Evolutionary conservation across 2,797 vertebrate genomes (phyloP).

Genomic region (Carcharodon carcharias): DNA sequence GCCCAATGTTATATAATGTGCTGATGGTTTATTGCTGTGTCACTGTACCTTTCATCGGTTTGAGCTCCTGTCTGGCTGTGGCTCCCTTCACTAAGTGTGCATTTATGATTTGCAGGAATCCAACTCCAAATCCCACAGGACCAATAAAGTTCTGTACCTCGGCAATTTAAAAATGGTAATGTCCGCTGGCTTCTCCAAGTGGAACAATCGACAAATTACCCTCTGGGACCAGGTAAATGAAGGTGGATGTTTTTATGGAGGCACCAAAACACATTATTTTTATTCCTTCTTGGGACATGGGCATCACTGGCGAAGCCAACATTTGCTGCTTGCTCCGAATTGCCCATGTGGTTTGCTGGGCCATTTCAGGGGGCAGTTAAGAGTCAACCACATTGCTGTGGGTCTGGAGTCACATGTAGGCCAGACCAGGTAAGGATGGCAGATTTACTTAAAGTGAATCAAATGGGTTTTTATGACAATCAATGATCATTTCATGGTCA

Average conservation of each 20-base stretch:
- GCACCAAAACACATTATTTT: too few species aligned
- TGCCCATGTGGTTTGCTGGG: too few species aligned
- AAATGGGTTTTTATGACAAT: too few species aligned
- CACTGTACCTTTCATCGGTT: background rate
- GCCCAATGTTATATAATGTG: background rate
- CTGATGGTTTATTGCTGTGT: background rate
- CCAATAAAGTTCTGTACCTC: slow-evolving; percentile 77
- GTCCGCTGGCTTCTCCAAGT: slow-evolving; percentile 74
- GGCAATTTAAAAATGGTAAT: slow-evolving; percentile 75
- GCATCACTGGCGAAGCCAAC: too few species aligned
- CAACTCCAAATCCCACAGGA: slow-evolving; percentile 69
- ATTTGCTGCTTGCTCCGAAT: too few species aligned
- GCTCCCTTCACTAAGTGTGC: slow-evolving; percentile 7
- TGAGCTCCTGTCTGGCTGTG: background rate
- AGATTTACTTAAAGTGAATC: too few species aligned
- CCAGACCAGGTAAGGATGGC: too few species aligned
- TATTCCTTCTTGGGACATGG: too few species aligned
- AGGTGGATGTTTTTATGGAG: background rate
- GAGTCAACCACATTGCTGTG: too few species aligned
- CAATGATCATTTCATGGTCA: too few species aligned
- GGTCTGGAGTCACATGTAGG: too few species aligned
- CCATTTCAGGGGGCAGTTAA: too few species aligned
- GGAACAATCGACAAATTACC: slow-evolving; percentile 80
- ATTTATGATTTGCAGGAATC: slow-evolving; percentile 62
- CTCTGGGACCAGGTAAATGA: slow-evolving; percentile 80